phyloP scores from a whole-genome alignment of 1,140 invertebrate species.

The Armadillidium nasatum region DNA sequence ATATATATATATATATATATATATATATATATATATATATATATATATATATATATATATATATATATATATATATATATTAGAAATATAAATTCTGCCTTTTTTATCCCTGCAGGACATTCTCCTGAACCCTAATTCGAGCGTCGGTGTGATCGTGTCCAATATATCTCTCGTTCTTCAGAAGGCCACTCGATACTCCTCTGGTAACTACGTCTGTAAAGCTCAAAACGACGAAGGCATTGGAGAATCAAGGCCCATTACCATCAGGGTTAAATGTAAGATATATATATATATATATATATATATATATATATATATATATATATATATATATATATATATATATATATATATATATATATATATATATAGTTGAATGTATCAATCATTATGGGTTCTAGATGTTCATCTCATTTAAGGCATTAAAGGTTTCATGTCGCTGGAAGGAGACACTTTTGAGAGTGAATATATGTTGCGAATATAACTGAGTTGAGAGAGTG shows the following conservation, averaged over 20 bases:
- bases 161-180: slow-evolving; percentile 64
- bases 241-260: slow-evolving; percentile 52
- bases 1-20: too few relatives aligned
- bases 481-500: too few relatives aligned
- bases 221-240: slow-evolving; percentile 59
- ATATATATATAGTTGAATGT: too few relatives aligned
- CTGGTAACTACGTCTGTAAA: slow-evolving; percentile 66
- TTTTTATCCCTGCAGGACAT: slow-evolving; percentile 38
- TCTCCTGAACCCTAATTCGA: slow-evolving; percentile 52
- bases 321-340: neutral
- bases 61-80: too few relatives aligned
- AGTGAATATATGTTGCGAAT: too few relatives aligned
- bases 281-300: slow-evolving; percentile 16
- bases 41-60: neutral
- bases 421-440: too few relatives aligned
- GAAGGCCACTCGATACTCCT: slow-evolving; percentile 57
- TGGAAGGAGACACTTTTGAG: too few relatives aligned
- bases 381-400: too few relatives aligned
- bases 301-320: slow-evolving; percentile 6
- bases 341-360: neutral
- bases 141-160: slow-evolving; percentile 60
- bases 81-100: too few relatives aligned
- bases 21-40: neutral
- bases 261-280: slow-evolving; percentile 67
- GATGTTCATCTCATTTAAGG: too few relatives aligned